Percentiles rank a stretch among this genome's conserved stretches.
Evolutionary conservation across 2,888 invertebrate species (phyloP).

Genomic region (Tetragonula carbonaria): DNA sequence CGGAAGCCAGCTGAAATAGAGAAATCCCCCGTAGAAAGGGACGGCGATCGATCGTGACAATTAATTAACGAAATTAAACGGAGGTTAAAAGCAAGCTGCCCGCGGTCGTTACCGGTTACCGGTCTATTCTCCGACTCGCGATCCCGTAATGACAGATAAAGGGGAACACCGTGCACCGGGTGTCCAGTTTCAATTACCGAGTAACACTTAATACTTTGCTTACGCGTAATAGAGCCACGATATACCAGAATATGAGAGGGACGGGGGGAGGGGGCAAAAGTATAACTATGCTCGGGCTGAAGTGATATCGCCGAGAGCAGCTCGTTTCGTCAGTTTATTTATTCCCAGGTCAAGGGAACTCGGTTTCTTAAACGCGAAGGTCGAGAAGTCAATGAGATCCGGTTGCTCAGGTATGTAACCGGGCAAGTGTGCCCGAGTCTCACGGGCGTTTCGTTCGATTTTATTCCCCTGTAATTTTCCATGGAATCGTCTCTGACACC

Average conservation of each 20-base stretch:
- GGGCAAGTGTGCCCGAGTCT: constrained; percentile 67
- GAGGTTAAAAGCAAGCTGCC: neutral
- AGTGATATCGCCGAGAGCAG: constrained; percentile 45
- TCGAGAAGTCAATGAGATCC: constrained; percentile 75
- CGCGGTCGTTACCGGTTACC: constrained; percentile 22
- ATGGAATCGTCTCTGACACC: constrained; percentile 47
- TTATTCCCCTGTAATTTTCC: constrained; percentile 71
- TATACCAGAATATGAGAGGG: neutral
- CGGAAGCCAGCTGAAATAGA: constrained; percentile 1
- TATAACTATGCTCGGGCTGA: constrained; percentile 53
- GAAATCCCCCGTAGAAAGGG: neutral
- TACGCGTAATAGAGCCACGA: constrained; percentile 52
- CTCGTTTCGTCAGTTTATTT: constrained; percentile 72
- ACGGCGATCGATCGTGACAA: constrained; percentile 28
- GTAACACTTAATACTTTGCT: constrained; percentile 51
- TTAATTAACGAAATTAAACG: constrained; percentile 50
- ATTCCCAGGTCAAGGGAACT: constrained; percentile 73
- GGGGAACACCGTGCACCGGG: constrained; percentile 6
- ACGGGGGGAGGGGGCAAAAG: neutral
- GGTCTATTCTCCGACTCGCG: constrained; percentile 4
- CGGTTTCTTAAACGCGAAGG: constrained; percentile 71
- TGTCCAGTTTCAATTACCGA: constrained; percentile 62
- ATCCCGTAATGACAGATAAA: constrained; percentile 51
- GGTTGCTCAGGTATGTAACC: constrained; percentile 73
- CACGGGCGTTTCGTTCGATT: constrained; percentile 69